These are phyloP conservation scores for Blastobasis lacticolella DNA, from an alignment of 2,888 invertebrate genomes.

Conservation along the genomic window DNA sequence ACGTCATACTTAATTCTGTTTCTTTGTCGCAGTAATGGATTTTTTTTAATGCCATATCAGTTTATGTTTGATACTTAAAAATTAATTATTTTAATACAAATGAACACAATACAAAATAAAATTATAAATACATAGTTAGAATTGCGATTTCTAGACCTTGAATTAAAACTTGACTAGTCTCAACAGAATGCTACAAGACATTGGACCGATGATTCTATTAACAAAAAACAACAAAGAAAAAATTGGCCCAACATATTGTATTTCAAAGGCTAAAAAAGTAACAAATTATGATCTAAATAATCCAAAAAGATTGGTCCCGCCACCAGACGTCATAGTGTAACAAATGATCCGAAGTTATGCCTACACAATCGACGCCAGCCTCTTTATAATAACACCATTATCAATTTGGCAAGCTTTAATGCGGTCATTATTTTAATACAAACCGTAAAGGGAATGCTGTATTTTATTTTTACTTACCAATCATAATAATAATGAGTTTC, in stretches of 20 bases:
- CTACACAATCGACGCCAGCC: conserved; percentile 34
- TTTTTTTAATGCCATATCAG: too few species aligned
- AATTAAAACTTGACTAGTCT: neutral
- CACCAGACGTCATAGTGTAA: conserved; percentile 43
- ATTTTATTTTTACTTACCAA: conserved; percentile 8
- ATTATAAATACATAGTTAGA: neutral
- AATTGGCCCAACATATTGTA: too few species aligned
- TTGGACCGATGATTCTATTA: neutral
- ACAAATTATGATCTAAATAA: conserved; percentile 12
- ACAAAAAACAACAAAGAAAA: neutral
- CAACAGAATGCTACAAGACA: neutral
- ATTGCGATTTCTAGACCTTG: neutral
- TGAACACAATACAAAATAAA: neutral
- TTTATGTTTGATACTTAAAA: too few species aligned
- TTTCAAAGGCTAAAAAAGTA: neutral
- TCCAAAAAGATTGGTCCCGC: conserved; percentile 49
- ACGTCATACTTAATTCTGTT: too few species aligned
- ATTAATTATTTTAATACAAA: neutral
- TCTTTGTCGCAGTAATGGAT: too few species aligned
- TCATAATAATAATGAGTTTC: conserved; percentile 3
- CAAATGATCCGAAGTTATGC: conserved; percentile 59
- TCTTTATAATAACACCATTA: conserved; percentile 60
- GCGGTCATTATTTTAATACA: conserved; percentile 36
- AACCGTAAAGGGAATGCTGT: conserved; percentile 16
- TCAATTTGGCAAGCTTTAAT: conserved; percentile 69